Evolutionary conservation across 2,888 invertebrate genomes (phyloP), one percentile per base, ranked within the genome.

Genomic region (Biston stratarius): DNA sequence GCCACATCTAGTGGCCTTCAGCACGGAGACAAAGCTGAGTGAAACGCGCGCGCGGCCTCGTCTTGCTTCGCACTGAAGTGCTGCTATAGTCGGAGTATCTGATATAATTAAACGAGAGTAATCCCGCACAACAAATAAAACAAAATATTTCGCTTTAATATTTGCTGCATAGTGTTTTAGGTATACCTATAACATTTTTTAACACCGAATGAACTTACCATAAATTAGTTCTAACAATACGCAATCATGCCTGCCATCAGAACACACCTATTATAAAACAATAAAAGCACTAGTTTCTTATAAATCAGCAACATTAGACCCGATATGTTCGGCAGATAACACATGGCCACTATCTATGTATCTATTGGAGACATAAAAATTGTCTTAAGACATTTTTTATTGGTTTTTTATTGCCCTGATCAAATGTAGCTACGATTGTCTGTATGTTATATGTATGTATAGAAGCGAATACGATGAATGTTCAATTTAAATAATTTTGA

Each of bases 371-470:
- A 71, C 71, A 71, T 78, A 76, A 79, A 82, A 78, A 78, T 75
- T 79, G 78, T 81, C 74, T 81, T 74, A 74, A 76, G 74, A 77
- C 49, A 67, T 65, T 71, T 79, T 83, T 84, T 82, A 84, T 80
- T 48, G 75, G 66, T 5, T 73, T 84, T 84, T 84, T 84, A 84
- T 79, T 34, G 48, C 58, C 48, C 45, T 24, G 58, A 67, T 58
- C 62, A 53, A 67, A 55, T 62, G 53, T 61, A 53, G 24, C 38
- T 47, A 57, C 49, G 56, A 51, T 61, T 61, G 61, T 59, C 8
- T 49, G 55, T 48, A 33, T 53, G 42, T 42, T 24, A 40, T 36
- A 8, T 36, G 15, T 36, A 36, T 65, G 42, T 14, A 11, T 40
- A 34, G 38, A 38, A 38, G 38, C 38, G 15, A 57, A 56, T 52